Conservation (phyloP, 1,140 invertebrate genomes). For the Bilobella aurantiaca region DNA sequence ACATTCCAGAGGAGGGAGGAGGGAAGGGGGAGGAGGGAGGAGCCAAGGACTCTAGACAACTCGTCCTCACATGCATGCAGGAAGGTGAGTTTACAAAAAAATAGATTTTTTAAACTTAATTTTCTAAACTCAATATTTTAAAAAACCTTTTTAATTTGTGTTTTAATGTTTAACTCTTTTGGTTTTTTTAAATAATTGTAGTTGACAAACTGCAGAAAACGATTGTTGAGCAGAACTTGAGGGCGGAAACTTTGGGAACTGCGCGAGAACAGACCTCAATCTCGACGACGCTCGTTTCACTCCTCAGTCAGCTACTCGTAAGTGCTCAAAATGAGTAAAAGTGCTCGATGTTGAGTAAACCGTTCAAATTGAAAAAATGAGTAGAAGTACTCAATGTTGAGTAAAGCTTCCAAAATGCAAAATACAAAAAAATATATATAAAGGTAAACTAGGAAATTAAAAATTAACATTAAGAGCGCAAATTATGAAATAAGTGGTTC, state of each 20-base stretch:
- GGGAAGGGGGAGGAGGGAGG: slow-evolving; percentile 38
- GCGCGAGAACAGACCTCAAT: slow-evolving; percentile 26
- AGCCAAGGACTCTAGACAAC: slow-evolving; percentile 55
- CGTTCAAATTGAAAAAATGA: slow-evolving; percentile 31
- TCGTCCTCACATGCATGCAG: slow-evolving; percentile 58
- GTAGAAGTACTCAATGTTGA: slow-evolving; percentile 26
- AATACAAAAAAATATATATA: too few relatives aligned
- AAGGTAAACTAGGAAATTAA: too few relatives aligned
- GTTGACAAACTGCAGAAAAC: slow-evolving; percentile 25
- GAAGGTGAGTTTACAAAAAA: too few relatives aligned
- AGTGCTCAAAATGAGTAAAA: not conserved
- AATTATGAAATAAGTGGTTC: too few relatives aligned
- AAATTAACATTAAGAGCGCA: too few relatives aligned
- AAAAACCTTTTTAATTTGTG: too few relatives aligned
- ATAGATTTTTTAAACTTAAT: too few relatives aligned
- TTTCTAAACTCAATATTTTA: too few relatives aligned
- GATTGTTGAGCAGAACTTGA: slow-evolving; percentile 22
- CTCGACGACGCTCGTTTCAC: slow-evolving; percentile 35
- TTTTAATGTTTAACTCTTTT: too few relatives aligned
- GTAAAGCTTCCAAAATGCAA: too few relatives aligned
- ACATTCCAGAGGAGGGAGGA: slow-evolving; percentile 49
- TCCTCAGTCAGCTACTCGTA: slow-evolving; percentile 31
- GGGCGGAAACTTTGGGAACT: slow-evolving; percentile 18
- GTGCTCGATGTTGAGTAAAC: too few relatives aligned
- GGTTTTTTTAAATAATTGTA: too few relatives aligned